A percentile compares a stretch with the other conserved stretches of the same genome.
These are phyloP conservation scores for Colletes collaris DNA, from an alignment of 2,888 invertebrate species.

Conservation along the genomic window DNA sequence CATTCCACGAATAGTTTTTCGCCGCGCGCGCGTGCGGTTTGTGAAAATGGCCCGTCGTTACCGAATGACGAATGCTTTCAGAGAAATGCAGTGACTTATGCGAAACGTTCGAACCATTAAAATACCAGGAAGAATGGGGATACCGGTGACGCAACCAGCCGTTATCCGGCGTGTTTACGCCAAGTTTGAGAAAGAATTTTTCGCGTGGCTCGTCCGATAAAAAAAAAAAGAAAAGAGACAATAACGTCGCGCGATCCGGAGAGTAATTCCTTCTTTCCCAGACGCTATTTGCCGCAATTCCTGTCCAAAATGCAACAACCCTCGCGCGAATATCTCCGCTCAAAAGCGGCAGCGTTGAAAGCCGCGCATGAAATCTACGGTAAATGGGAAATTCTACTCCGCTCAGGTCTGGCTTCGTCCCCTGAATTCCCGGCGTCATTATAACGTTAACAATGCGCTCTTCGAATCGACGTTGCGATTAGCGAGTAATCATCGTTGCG, in stretches of 20 bases:
- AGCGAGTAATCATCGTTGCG: constrained; percentile 54
- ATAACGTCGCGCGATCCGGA: too few relatives aligned
- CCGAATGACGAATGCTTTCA: constrained; percentile 20
- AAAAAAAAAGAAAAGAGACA: too few relatives aligned
- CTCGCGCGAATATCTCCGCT: constrained; percentile 21
- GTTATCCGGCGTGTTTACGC: too few relatives aligned
- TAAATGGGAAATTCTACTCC: constrained; percentile 50
- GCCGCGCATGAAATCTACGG: constrained; percentile 33
- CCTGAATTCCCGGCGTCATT: constrained; percentile 43
- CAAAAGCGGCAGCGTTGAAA: constrained; percentile 21
- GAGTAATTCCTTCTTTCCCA: constrained; percentile 14
- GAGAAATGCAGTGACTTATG: constrained; percentile 20
- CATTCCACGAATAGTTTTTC: not conserved
- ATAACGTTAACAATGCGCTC: constrained; percentile 53
- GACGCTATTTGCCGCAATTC: constrained; percentile 17
- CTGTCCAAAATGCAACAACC: not conserved
- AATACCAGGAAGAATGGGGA: not conserved
- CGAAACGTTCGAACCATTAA: constrained; percentile 19
- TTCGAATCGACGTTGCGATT: constrained; percentile 47
- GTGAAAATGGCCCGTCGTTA: too few relatives aligned
- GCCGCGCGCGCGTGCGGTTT: not conserved
- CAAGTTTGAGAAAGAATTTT: not conserved
- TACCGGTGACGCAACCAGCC: too few relatives aligned
- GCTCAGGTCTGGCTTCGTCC: constrained; percentile 22
- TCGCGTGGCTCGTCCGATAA: not conserved